phyloP scores from a whole-genome alignment of 2,113 vertebrate genomes.

The Dendropsophus ebraccatus region DNA sequence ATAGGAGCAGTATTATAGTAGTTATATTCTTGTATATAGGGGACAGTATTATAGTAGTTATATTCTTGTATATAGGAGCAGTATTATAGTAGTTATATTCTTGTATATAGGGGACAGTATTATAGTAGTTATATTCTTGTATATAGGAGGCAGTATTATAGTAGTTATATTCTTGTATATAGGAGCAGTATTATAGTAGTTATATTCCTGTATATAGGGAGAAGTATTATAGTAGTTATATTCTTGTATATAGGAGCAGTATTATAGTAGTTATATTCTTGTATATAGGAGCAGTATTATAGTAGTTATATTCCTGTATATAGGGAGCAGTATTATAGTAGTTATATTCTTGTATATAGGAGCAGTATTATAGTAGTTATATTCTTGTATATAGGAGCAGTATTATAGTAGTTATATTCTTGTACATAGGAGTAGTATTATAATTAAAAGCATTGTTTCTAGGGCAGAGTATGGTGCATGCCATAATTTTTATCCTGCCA shows the following conservation, averaged over 20 bases:
- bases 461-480: no score
- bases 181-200: slow-evolving; percentile 10
- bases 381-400: background rate
- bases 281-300: background rate
- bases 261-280: slow-evolving; percentile 11
- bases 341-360: slow-evolving; percentile 3
- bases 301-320: slow-evolving; percentile 11
- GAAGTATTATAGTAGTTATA: slow-evolving; percentile 18
- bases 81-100: slow-evolving; percentile 10
- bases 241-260: slow-evolving; percentile 4
- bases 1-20: background rate
- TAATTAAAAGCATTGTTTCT: no score
- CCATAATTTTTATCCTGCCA: no score
- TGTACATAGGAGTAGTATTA: background rate
- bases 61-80: background rate
- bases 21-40: background rate
- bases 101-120: background rate
- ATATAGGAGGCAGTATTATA: background rate
- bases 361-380: background rate
- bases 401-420: slow-evolving; percentile 3
- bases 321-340: slow-evolving; percentile 4
- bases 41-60: background rate
- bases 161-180: slow-evolving; percentile 10
- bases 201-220: slow-evolving; percentile 4
- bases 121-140: slow-evolving; percentile 7